Evolutionary conservation across 2,113 vertebrate genomes (phyloP).

Genomic region (Saguinus midas): DNA sequence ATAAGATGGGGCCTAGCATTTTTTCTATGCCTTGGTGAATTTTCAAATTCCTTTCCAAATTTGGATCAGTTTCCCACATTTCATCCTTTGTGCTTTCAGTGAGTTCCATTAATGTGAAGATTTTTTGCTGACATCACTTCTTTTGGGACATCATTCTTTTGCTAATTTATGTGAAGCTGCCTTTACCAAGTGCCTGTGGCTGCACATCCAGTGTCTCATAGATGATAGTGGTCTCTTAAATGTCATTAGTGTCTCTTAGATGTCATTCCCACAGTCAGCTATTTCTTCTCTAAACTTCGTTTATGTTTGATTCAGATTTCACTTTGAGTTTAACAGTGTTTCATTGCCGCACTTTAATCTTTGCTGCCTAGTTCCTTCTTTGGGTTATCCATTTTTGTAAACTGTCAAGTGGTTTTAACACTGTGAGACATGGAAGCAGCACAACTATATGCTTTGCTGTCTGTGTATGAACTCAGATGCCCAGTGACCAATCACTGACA

Average conservation of each 20-base stretch:
- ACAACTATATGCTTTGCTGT: fast-evolving
- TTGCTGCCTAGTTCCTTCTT: background rate
- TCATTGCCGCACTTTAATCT: background rate
- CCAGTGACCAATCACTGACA: too few relatives aligned
- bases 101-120: background rate
- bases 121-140: background rate
- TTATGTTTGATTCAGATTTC: background rate
- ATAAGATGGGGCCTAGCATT: background rate
- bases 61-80: background rate
- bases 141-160: background rate
- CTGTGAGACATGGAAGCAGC: background rate
- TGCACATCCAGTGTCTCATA: background rate
- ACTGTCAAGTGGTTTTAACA: background rate
- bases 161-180: background rate
- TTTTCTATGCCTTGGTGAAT: background rate
- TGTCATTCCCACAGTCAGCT: background rate
- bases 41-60: background rate
- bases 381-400: background rate
- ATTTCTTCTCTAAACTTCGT: background rate
- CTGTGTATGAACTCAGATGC: background rate
- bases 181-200: background rate
- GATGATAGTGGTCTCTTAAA: too few relatives aligned
- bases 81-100: background rate
- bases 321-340: background rate
- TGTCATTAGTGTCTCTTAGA: too few relatives aligned